phyloP scores from a whole-genome alignment of 2,888 invertebrate genomes.

The Gryllus longicercus region DNA sequence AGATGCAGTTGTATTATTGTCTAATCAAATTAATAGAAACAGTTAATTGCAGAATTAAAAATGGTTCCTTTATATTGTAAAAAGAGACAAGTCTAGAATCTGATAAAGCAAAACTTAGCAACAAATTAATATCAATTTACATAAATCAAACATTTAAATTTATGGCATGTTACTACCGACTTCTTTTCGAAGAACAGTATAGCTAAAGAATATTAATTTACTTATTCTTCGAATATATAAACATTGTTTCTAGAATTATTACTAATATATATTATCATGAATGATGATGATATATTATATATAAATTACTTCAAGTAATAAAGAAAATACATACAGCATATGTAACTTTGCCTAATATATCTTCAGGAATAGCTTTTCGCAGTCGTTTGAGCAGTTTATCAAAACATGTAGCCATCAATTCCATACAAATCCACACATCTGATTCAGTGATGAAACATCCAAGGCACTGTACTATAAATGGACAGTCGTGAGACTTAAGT shows the following conservation, averaged over 20 bases:
- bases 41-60: no score
- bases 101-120: no score
- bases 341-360: conserved; percentile 93
- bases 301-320: background rate
- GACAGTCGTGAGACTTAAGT: conserved; percentile 94
- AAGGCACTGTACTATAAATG: conserved; percentile 93
- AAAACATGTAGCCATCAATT: conserved; percentile 97
- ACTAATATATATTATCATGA: background rate
- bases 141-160: no score
- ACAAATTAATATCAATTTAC: no score
- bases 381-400: conserved; percentile 89
- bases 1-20: no score
- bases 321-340: conserved; percentile 71
- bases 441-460: conserved; percentile 97
- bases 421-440: conserved; percentile 99
- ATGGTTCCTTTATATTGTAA: no score
- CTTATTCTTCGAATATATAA: no score
- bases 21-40: no score
- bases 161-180: no score
- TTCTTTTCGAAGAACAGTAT: background rate
- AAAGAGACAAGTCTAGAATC: no score
- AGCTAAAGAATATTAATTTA: background rate
- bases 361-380: conserved; percentile 88
- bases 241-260: no score
- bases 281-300: background rate